Conservation (phyloP, 2,797 vertebrate genomes). For the Triplophysa bombifrons region DNA sequence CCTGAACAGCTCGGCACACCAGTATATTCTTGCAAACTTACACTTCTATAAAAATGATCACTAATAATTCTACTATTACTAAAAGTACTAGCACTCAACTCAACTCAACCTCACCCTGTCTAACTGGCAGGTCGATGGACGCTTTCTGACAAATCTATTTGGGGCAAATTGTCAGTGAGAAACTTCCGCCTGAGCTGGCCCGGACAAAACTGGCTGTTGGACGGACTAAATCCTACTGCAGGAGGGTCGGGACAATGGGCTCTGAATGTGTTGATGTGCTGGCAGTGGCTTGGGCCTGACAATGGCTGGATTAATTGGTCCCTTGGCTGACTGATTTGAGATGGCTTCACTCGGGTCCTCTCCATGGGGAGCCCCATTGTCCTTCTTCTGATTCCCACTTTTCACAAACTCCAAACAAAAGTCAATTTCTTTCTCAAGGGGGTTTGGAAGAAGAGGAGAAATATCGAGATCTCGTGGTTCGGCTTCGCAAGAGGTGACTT, state of each 20-base stretch:
- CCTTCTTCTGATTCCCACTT: constrained; percentile 99
- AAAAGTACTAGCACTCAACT: not conserved
- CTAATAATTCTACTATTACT: constrained; percentile 2
- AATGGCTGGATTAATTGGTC: constrained; percentile 99
- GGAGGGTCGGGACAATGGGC: constrained; percentile 97
- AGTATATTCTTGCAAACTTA: not conserved
- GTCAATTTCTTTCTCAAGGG: constrained; percentile 99
- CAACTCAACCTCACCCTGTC: constrained; percentile 49
- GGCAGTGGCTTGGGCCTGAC: constrained; percentile 94
- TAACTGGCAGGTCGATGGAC: constrained; percentile 76
- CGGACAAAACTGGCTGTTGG: constrained; percentile 99
- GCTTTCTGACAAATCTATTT: constrained; percentile 99
- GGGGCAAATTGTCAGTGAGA: constrained; percentile 99
- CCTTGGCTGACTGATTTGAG: constrained; percentile 99
- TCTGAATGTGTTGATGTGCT: constrained; percentile 98
- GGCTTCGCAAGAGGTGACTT: constrained; percentile 86
- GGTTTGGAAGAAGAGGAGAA: constrained; percentile 71
- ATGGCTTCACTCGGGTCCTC: constrained; percentile 98
- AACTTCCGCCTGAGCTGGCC: constrained; percentile 99
- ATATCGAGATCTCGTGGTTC: constrained; percentile 87
- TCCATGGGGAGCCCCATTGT: constrained; percentile 98
- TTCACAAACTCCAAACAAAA: constrained; percentile 99
- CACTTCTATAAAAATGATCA: not conserved
- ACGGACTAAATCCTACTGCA: constrained; percentile 99
- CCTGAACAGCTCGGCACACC: not conserved